phyloP scores from a whole-genome alignment of 2,797 vertebrate species.

The Taeniopygia guttata region DNA sequence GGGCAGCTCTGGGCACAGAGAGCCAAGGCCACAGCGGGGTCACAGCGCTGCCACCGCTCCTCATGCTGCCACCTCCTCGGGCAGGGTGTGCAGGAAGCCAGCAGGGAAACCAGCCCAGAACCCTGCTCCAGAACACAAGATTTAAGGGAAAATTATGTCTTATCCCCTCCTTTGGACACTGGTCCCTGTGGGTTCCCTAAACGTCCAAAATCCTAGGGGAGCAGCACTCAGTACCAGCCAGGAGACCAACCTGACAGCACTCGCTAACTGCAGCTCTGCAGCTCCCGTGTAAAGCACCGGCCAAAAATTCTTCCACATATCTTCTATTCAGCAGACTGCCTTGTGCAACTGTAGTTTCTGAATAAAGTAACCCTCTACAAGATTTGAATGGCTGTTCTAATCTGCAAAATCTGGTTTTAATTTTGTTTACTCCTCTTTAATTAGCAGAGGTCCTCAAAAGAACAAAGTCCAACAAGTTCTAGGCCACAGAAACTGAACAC shows the following conservation, averaged over 20 bases:
- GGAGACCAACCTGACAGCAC: background rate
- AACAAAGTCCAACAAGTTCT: background rate
- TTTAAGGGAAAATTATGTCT: background rate
- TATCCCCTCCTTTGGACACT: background rate
- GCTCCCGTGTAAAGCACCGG: fast-evolving
- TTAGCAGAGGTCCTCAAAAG: background rate
- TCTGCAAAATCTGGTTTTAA: background rate
- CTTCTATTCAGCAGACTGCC: background rate
- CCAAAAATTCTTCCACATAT: background rate
- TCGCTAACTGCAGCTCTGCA: background rate
- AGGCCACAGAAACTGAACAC: background rate
- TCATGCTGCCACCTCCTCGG: fast-evolving
- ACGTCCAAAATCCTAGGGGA: background rate
- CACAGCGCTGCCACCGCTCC: no score
- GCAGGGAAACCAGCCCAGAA: background rate
- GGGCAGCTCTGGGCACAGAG: background rate
- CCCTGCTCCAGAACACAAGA: background rate
- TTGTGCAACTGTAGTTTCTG: background rate
- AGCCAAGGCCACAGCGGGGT: background rate
- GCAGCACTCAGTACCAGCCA: background rate
- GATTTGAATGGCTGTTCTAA: background rate
- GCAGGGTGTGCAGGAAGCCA: fast-evolving
- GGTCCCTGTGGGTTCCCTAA: background rate
- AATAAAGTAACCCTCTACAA: background rate
- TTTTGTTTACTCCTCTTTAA: background rate